Conservation (phyloP, 2,113 vertebrate genomes). For the Aythya baeri region DNA sequence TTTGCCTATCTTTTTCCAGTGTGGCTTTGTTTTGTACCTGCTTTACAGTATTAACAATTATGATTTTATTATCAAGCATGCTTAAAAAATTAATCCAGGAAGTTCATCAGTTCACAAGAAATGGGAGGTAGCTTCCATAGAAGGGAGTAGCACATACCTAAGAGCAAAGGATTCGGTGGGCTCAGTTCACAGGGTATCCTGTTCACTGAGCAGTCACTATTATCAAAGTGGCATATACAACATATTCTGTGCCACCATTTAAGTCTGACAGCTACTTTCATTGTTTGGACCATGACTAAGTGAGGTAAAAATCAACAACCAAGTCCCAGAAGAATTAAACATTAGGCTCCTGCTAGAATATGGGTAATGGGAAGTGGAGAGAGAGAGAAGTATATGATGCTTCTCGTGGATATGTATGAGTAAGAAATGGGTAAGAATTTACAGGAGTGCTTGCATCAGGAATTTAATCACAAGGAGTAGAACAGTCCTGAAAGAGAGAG, state of each 20-base stretch:
- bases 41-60: background rate
- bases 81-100: background rate
- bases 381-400: background rate
- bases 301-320: background rate
- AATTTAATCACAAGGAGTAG: background rate
- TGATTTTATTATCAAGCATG: background rate
- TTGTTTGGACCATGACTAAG: background rate
- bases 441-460: background rate
- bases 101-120: background rate
- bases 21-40: background rate
- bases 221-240: background rate
- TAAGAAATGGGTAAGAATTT: background rate
- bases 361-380: background rate
- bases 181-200: accelerated
- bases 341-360: background rate
- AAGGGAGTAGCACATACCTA: background rate
- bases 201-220: background rate
- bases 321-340: background rate
- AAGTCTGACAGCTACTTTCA: background rate
- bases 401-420: too few relatives aligned
- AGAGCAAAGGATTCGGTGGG: background rate
- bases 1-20: background rate
- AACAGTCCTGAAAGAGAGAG: background rate
- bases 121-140: background rate
- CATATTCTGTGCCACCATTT: background rate